Percentiles rank a stretch among this genome's conserved stretches.
These are phyloP conservation scores for Aleiodes alternator DNA, from an alignment of 2,888 invertebrate genomes.

Conservation along the genomic window DNA sequence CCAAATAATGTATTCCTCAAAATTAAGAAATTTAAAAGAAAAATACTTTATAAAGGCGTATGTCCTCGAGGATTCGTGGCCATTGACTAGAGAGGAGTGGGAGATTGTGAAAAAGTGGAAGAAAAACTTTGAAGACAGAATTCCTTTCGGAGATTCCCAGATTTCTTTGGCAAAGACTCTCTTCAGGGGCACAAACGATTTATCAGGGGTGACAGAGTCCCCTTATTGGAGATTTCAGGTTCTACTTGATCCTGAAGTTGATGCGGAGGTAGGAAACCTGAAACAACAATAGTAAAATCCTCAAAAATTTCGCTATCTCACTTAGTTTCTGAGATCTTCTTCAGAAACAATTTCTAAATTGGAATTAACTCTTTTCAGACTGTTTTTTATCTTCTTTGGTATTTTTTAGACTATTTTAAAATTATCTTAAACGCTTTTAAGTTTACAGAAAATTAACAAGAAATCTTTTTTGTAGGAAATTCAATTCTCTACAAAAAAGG, in stretches of 20 bases:
- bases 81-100: constrained; percentile 73
- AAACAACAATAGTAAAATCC: no score
- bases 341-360: no score
- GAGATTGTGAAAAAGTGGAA: constrained; percentile 61
- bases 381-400: no score
- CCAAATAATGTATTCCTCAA: no score
- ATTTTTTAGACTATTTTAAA: no score
- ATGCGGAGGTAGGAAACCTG: constrained; percentile 50
- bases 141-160: constrained; percentile 32
- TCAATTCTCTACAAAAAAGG: not conserved
- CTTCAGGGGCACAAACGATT: no score
- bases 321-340: no score
- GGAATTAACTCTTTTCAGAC: no score
- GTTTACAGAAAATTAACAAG: no score
- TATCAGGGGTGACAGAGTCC: constrained; percentile 36
- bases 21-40: no score
- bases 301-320: no score
- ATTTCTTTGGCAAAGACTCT: not conserved
- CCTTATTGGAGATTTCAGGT: constrained; percentile 62
- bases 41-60: constrained; percentile 64
- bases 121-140: not conserved
- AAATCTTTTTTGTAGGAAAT: not conserved
- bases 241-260: constrained; percentile 52
- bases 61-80: constrained; percentile 74
- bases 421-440: no score